Evolutionary conservation across 1,140 invertebrate genomes (phyloP), one percentile per base, ranked within the genome.

Genomic region (Neodiprion virginianus): DNA sequence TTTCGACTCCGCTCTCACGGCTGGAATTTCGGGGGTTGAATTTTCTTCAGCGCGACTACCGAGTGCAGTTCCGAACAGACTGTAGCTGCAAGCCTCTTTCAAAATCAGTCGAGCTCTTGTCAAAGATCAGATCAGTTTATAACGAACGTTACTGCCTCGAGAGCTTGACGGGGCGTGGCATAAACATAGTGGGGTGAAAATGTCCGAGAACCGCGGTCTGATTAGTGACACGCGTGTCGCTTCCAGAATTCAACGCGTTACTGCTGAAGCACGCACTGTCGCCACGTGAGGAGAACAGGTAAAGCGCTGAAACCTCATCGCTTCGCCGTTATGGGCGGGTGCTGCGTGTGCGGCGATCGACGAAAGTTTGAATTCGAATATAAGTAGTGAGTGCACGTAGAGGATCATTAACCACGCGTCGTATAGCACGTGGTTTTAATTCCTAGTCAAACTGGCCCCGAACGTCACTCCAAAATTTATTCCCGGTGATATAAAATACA

Each of bases 171-270:
- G 28, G 28, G 28, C 28, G 28, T 40, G 28, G 28, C 5, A 40
- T 40, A 5, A 40, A 4, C 28, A 40, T 2, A 40, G 5, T 40
- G 28, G 5, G 28, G 5, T 40, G 28, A 40, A 40, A 40, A 61
- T 61, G n/a, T 14, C 53, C 53, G 53, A 61, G 53, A 61, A 61
- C 53, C 11, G 0, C 53, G 28, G 28, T 40, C n/a, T 17, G 53
- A 61, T 61, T 61, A 61, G 53, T 17, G 53, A 61, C 53, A 61
- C 53, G 53, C 53, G 53, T 61, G 53, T 61, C 53, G 53, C 53
- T 61, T 61, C 53, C 53, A 61, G 53, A 61, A 61, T 61, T 61
- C 11, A 61, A 12, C 53, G 53, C 53, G 53, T 61, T 61, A 61
- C 53, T 61, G 53, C 53, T 17, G 8, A 17, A 61, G 53, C 53